Evolutionary conservation across 2,888 invertebrate genomes (phyloP), one percentile per base, ranked within the genome.

Genomic region (Pediacus dermestoides): DNA sequence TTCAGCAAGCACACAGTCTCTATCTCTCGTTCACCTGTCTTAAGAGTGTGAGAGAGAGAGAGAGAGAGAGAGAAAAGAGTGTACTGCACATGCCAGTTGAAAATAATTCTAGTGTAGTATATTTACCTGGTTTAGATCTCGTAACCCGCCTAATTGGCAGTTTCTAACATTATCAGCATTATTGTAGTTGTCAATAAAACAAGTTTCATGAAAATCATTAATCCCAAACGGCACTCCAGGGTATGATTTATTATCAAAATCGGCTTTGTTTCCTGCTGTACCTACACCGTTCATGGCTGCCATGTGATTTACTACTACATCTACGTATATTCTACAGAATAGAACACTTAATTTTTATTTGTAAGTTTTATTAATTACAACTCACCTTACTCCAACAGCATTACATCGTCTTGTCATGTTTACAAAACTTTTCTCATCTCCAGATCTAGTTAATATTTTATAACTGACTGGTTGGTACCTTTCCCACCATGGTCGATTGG

Each of bases 381-480:
- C 30, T 43, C 52, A 78, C 79, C 77, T 75, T 16, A 92, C 83
- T 15, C 89, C 89, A 34, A 72, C 89, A 13, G 72, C 70, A 63
- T 90, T 91, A 63, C 92, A 93, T 34, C 88, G 73, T 13, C 72
- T 69, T 1, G 85, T 80, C 92, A 93, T 93, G 44, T 78, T 71
- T 4, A 70, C 63, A 57, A 93, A 86, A 46, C 85, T 80, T 6
- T 68, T 58, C 54, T 85, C 84, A 44, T 77, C 79, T 18, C 92
- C 92, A 15, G 88, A 88, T 35, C 92, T 76, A 0, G 88, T 88
- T 1, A 63, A 60, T 26, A 90, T 70, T 11, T 74, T 72, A 69
- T 91, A 93, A 14, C 89, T 88, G 22, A 90, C 81, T 0, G 89
- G 88, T 66, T 92, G 90, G 65, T 92, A 91, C 10, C 91, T 73